phyloP scores from a whole-genome alignment of 2,888 invertebrate species.

The Ferrisia virgata region DNA sequence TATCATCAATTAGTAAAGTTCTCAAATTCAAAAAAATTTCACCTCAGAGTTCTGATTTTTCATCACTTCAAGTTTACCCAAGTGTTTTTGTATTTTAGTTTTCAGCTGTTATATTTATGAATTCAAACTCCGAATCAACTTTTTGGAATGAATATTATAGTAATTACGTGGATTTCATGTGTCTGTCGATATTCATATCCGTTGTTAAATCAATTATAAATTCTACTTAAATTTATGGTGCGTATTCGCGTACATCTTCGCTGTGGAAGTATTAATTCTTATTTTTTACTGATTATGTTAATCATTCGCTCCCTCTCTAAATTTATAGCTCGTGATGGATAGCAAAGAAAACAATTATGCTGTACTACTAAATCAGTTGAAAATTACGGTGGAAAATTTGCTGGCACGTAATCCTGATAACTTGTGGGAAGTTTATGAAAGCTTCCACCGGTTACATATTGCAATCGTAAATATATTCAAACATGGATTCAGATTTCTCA shows the following conservation, averaged over 20 bases:
- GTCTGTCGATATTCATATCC: not conserved
- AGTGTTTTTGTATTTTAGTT: not conserved
- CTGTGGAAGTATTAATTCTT: not conserved
- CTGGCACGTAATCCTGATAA: conserved; percentile 59
- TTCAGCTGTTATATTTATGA: not conserved
- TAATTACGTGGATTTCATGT: not conserved
- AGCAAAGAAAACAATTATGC: not conserved
- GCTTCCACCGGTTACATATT: conserved; percentile 59
- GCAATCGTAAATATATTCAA: conserved; percentile 60
- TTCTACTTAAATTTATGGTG: not conserved
- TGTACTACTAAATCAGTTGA: conserved; percentile 57
- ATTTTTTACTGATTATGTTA: not conserved
- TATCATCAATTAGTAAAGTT: not conserved
- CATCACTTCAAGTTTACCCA: not conserved
- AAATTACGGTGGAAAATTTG: conserved; percentile 60
- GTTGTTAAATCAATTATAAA: too few species aligned
- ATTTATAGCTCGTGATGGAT: not conserved
- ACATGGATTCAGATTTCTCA: conserved; percentile 58
- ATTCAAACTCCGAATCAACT: not conserved
- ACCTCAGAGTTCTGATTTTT: not conserved
- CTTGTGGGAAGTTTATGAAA: conserved; percentile 63
- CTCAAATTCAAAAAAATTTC: not conserved
- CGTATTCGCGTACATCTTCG: not conserved
- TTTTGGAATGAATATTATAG: not conserved
- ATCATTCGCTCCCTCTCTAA: not conserved